These are phyloP conservation scores for Caracal caracal DNA, from an alignment of 2,113 vertebrate species.

Conservation along the genomic window DNA sequence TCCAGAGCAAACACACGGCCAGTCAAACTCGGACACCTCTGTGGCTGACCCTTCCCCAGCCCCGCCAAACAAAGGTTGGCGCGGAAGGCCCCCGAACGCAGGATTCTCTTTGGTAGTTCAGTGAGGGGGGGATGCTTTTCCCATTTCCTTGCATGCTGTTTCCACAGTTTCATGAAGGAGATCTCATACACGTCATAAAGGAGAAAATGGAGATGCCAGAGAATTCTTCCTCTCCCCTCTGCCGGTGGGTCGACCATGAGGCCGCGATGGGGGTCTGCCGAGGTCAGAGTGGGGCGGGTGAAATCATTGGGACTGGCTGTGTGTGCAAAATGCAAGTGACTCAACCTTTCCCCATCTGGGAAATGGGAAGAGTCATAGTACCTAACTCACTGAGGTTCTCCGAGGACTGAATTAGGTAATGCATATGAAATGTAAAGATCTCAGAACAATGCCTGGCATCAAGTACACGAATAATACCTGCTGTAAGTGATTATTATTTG, in stretches of 20 bases:
- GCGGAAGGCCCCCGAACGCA: neutral
- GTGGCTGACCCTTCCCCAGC: neutral
- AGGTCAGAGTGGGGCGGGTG: neutral
- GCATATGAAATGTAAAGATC: neutral
- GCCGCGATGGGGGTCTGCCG: neutral
- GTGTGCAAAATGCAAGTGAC: neutral
- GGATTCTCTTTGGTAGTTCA: neutral
- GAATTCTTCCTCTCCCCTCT: neutral
- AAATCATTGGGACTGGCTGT: neutral
- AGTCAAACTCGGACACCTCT: neutral
- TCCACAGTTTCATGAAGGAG: neutral
- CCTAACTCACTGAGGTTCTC: neutral
- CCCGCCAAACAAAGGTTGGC: fast-evolving
- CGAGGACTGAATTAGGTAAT: neutral
- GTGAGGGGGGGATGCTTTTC: neutral
- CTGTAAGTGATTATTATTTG: fast-evolving
- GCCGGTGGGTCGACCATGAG: neutral
- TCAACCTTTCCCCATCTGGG: neutral
- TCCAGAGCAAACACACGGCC: fast-evolving
- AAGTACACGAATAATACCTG: neutral
- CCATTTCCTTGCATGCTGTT: neutral
- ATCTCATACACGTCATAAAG: neutral
- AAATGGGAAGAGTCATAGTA: neutral
- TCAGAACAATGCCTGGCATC: neutral
- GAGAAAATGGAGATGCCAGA: neutral